Evolutionary conservation across 2,888 invertebrate species (phyloP).

Genomic region (Gastrophysa polygoni): DNA sequence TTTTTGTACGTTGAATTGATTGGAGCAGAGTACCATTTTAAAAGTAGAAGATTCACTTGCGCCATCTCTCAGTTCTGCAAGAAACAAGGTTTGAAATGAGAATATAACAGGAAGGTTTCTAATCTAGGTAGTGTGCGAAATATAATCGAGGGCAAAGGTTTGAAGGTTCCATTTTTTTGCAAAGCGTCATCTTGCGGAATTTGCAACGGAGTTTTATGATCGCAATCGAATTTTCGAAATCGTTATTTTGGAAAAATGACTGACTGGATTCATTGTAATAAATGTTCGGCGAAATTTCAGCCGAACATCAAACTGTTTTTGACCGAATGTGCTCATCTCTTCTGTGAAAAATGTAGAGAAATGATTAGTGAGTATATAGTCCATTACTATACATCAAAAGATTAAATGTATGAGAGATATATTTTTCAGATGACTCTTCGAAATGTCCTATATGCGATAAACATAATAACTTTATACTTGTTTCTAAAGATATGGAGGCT

Average conservation of each 20-base stretch:
- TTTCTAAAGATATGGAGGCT: slow-evolving; percentile 47
- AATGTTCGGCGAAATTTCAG: slow-evolving; percentile 45
- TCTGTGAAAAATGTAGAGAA: slow-evolving; percentile 49
- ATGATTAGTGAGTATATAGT: slow-evolving; percentile 41
- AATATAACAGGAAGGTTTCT: neutral
- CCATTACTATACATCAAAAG: too few relatives aligned
- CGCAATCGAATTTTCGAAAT: neutral
- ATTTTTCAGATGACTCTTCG: slow-evolving; percentile 32
- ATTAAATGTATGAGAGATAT: too few relatives aligned
- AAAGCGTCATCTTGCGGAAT: neutral
- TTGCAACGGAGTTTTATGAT: neutral
- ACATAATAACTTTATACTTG: slow-evolving; percentile 34
- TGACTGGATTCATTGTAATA: slow-evolving; percentile 55
- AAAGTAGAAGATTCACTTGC: too few relatives aligned
- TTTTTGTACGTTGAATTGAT: too few relatives aligned
- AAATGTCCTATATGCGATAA: slow-evolving; percentile 49
- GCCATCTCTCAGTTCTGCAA: neutral
- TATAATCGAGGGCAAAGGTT: too few relatives aligned
- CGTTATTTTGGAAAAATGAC: slow-evolving; percentile 26
- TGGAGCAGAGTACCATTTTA: too few relatives aligned
- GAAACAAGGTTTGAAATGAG: neutral
- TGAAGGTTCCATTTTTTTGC: neutral
- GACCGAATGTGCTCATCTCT: slow-evolving; percentile 52
- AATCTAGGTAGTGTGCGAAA: too few relatives aligned
- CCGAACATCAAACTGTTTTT: slow-evolving; percentile 45